Evolutionary conservation across 2,113 vertebrate species (phyloP), one percentile per base, ranked within the genome.

Genomic region (Mirounga angustirostris): DNA sequence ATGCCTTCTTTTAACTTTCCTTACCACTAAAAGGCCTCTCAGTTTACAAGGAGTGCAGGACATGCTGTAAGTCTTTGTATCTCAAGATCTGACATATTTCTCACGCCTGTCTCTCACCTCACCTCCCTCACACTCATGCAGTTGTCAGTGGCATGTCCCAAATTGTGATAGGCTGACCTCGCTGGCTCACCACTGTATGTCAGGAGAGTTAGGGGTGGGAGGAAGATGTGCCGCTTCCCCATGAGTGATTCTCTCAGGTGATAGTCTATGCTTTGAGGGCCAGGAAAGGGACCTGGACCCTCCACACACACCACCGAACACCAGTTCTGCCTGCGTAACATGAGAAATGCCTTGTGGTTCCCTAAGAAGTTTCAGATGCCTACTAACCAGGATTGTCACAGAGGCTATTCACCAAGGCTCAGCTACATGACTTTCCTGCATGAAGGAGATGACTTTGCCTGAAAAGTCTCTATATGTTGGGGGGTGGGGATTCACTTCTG

Each of bases 1-100:
- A 36, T 28, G 59, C 0, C 95, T 73, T 89, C 98, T 98, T 98
- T 98, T 98, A 98, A 18, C 97, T 98, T 14, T 22, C 94, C 65
- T 96, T 98, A 97, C 93, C 65, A 22, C 58, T 2, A 89, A 98
- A 2, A 71, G 95, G 56, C 56, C 28, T 95, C 93, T 92, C 58
- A 56, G 54, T 94, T 94, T 54, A 79, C 7, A 56, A 97, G 89
- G 59, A 56, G 30, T 21, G 19, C 54, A 93, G 88, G 1, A 2
- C 26, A 69, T 74, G 67, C 63, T 63, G 0, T 9, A 78, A 93
- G 7, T 91, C 85, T 67, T 63, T 24, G 65, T 76, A 2, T 22
- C 2, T 81, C 2, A 71, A 97, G 89, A 96, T 2, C 21, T 95
- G 88, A 76, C 93, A 76, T 59, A 69, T 89, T 91, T 94, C 93